phyloP scores from a whole-genome alignment of 2,888 invertebrate species.

The Heliconius aoede region DNA sequence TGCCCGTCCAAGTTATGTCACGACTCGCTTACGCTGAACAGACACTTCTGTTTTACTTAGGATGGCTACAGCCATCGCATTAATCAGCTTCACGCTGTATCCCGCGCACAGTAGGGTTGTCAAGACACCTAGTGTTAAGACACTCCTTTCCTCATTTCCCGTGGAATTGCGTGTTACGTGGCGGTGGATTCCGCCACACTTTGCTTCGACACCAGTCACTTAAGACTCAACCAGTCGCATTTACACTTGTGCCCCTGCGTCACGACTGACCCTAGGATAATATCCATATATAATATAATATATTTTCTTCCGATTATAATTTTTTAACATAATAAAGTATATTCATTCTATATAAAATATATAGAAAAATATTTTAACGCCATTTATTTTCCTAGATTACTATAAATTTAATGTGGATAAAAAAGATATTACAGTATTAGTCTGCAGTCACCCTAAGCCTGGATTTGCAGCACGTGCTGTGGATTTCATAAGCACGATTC shows the following conservation, averaged over 20 bases:
- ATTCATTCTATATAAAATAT: background rate
- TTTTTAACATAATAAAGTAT: background rate
- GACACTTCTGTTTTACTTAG: constrained; percentile 74
- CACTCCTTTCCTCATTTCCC: no score
- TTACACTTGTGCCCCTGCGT: no score
- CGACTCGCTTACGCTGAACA: constrained; percentile 65
- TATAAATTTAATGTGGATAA: background rate
- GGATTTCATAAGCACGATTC: constrained; percentile 57
- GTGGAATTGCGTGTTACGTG: no score
- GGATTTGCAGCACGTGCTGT: constrained; percentile 63
- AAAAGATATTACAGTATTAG: constrained; percentile 25
- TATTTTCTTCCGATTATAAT: no score
- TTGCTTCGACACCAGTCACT: no score
- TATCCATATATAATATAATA: no score
- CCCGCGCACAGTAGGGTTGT: no score
- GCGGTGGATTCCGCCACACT: no score
- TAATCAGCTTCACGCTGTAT: no score
- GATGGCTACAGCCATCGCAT: constrained; percentile 24
- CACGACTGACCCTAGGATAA: no score
- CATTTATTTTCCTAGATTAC: background rate
- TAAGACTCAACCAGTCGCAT: no score
- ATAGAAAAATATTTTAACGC: background rate
- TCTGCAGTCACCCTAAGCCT: constrained; percentile 46
- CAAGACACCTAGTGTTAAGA: no score
- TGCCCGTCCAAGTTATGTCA: constrained; percentile 73